phyloP scores from a whole-genome alignment of 2,888 invertebrate genomes.

The Flabesymbios commensalis region DNA sequence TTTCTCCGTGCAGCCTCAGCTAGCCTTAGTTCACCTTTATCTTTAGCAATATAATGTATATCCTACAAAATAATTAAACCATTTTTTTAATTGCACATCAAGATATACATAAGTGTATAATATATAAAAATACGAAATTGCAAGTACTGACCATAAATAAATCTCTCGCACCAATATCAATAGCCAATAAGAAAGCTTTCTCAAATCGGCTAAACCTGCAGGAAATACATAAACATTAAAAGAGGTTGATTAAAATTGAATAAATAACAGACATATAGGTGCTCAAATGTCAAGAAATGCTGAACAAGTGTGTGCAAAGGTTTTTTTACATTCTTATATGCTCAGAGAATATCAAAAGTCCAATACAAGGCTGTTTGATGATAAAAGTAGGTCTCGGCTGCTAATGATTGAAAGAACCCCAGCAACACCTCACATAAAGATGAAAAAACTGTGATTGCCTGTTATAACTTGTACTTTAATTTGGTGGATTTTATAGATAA shows the following conservation, averaged over 20 bases:
- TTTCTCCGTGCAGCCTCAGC: slow-evolving; percentile 56
- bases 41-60: slow-evolving; percentile 56
- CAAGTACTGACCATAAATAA: slow-evolving; percentile 73
- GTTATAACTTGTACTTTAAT: too few relatives aligned
- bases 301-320: too few relatives aligned
- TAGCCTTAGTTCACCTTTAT: slow-evolving; percentile 55
- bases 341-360: too few relatives aligned
- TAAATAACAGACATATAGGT: not conserved
- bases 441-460: too few relatives aligned
- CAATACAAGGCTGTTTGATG: too few relatives aligned
- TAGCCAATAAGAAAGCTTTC: slow-evolving; percentile 82
- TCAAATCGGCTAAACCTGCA: slow-evolving; percentile 65
- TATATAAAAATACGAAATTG: not conserved
- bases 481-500: too few relatives aligned
- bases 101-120: not conserved
- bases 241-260: not conserved
- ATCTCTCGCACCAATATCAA: slow-evolving; percentile 84
- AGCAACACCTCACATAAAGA: too few relatives aligned
- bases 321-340: too few relatives aligned
- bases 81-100: too few relatives aligned
- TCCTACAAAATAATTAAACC: slow-evolving; percentile 42
- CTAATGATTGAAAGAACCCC: too few relatives aligned
- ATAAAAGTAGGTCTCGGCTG: too few relatives aligned
- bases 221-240: too few relatives aligned
- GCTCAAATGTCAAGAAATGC: not conserved